phyloP scores from a whole-genome alignment of 2,888 invertebrate genomes.

The Eubasilissa splendida region DNA sequence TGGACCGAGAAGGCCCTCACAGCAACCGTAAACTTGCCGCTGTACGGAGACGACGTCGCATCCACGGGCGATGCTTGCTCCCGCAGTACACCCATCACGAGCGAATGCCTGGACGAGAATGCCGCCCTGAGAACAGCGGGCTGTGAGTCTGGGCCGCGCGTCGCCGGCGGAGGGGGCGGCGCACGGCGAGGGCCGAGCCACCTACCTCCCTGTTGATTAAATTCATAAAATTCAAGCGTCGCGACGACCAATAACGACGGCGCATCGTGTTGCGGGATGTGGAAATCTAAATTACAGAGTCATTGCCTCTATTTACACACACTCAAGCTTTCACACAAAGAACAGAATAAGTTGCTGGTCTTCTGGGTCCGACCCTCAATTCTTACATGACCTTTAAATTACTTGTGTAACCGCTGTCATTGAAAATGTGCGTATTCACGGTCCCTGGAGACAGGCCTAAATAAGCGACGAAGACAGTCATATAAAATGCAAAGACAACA shows the following conservation, averaged over 20 bases:
- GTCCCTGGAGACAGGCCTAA: too few relatives aligned
- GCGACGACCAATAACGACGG: neutral
- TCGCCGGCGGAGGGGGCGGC: neutral
- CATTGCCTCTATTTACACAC: too few relatives aligned
- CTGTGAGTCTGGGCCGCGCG: neutral
- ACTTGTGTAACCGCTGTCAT: too few relatives aligned
- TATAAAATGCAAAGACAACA: too few relatives aligned
- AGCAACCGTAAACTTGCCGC: neutral
- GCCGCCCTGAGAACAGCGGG: neutral
- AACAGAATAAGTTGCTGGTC: too few relatives aligned
- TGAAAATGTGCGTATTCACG: too few relatives aligned
- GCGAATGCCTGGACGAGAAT: constrained; percentile 47
- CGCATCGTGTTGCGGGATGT: too few relatives aligned
- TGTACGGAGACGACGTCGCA: constrained; percentile 28
- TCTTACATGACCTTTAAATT: too few relatives aligned
- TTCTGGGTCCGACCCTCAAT: too few relatives aligned
- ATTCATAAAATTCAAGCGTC: constrained; percentile 17
- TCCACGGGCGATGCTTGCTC: constrained; percentile 32
- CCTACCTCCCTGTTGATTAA: constrained; percentile 1
- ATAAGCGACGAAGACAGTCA: too few relatives aligned
- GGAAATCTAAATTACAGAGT: too few relatives aligned
- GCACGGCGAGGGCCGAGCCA: constrained; percentile 2
- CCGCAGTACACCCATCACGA: constrained; percentile 53
- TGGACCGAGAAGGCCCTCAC: neutral
- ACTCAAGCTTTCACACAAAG: too few relatives aligned